Percentiles rank a stretch among this genome's conserved stretches.
phyloP scores from a whole-genome alignment of 1,140 invertebrate genomes.

The Dryas iulia region DNA sequence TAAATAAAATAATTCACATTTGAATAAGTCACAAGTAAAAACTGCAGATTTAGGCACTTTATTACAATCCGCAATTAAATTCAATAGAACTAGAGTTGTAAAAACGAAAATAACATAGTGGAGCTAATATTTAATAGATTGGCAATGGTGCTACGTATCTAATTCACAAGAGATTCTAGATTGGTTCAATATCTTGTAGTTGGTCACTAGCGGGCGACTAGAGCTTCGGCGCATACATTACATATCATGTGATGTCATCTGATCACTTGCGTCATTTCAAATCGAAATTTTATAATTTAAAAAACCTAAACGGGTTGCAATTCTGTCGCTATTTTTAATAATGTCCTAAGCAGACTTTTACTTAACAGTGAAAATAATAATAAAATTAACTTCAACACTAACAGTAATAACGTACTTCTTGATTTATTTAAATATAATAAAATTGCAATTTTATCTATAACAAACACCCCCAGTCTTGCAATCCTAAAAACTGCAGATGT shows the following conservation, averaged over 20 bases:
- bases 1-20: constrained; percentile 56
- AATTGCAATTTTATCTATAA: not conserved
- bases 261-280: constrained; percentile 49
- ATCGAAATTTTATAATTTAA: not conserved
- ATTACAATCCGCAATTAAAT: constrained; percentile 54
- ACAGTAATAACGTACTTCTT: too few species aligned
- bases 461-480: not conserved
- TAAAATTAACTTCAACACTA: not conserved
- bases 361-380: not conserved
- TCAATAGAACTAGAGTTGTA: constrained; percentile 63
- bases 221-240: constrained; percentile 57
- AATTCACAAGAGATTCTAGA: constrained; percentile 24
- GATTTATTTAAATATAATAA: not conserved
- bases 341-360: not conserved
- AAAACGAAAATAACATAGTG: constrained; percentile 60
- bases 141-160: constrained; percentile 65
- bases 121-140: constrained; percentile 57
- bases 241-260: constrained; percentile 40
- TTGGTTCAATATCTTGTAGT: constrained; percentile 48
- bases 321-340: not conserved
- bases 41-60: constrained; percentile 51
- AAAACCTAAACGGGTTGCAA: not conserved
- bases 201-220: constrained; percentile 56
- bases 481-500: not conserved
- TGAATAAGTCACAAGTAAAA: constrained; percentile 47